Evolutionary conservation across 2,888 invertebrate genomes (phyloP), one percentile per base, ranked within the genome.

Genomic region (Villa cingulata): DNA sequence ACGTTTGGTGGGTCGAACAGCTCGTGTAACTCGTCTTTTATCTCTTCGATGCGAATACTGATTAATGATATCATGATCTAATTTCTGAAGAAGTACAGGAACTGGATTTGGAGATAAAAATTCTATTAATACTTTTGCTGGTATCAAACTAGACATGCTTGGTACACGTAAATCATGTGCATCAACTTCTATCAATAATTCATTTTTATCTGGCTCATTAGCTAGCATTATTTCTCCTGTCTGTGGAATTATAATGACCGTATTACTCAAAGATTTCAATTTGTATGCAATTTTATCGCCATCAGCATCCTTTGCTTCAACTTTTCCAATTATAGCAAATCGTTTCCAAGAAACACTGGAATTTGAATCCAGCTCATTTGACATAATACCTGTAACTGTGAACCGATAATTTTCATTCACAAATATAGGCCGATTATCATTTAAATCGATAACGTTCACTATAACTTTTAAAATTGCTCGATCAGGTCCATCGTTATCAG

Each of bases 1-100:
- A 55, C 89, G 79, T 72, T 91, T 91, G 3, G 91, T 91, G n/a
- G 91, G 91, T 46, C 92, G 75, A n/a, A 92, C 89, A 6, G 90
- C 90, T 45, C 90, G 77, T 29, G 90, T 90, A 3, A 89, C 86
- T 45, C 87, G 76, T 40, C 87, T 75, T 64, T 86, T 86, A 52
- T 77, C 78, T 43, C 84, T 76, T 58, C 74, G 77, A 66, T 83
- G 80, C 46, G 74, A 66, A 57, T 72, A 68, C 7, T 62, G 63
- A 46, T 67, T 68, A 37, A 64, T 49, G 46, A 59, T 59, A 65
- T 77, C 70, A 56, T 71, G 65, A 48, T 70, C 68, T 52, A 74
- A 62, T 52, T 77, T 70, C 51, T 80, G 77, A 57, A 80, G 71
- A 45, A 76, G 74, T 56, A 74, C 76, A 46, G 72, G 73, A 41